Conservation (phyloP, 2,888 invertebrate genomes). For the Anoplius nigerrimus region DNA sequence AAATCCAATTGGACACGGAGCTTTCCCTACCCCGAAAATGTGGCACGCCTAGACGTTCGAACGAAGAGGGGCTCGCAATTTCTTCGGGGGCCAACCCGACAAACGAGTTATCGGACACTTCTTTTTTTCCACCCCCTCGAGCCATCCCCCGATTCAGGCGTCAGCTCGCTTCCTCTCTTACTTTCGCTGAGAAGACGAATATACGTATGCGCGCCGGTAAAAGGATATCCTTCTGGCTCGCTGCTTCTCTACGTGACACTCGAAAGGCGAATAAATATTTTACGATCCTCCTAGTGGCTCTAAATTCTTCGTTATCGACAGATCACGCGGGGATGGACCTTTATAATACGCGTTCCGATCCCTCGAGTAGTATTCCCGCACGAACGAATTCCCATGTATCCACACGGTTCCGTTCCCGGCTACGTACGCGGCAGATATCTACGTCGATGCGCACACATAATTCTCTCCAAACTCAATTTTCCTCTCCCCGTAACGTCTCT, state of each 20-base stretch:
- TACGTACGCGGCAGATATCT: slow-evolving; percentile 16
- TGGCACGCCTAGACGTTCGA: background rate
- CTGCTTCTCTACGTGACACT: background rate
- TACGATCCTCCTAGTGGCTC: slow-evolving; percentile 1
- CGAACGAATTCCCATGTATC: too few species aligned
- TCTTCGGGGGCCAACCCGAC: background rate
- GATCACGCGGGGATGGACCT: background rate
- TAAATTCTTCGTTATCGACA: slow-evolving; percentile 10
- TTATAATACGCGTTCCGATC: slow-evolving; percentile 13
- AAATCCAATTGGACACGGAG: slow-evolving; percentile 7
- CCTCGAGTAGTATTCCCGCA: slow-evolving; percentile 16
- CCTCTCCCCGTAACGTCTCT: slow-evolving; percentile 21
- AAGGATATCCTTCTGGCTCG: background rate
- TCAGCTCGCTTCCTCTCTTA: background rate
- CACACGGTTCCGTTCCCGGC: slow-evolving; percentile 10
- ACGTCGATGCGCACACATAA: slow-evolving; percentile 21
- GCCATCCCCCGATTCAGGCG: too few species aligned
- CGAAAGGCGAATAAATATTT: slow-evolving; percentile 1
- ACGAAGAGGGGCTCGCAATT: background rate
- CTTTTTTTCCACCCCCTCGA: background rate
- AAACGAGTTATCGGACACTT: background rate
- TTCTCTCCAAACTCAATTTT: slow-evolving; percentile 34
- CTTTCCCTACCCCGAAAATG: background rate
- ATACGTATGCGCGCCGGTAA: background rate
- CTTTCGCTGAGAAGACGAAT: background rate